Conservation (phyloP, 1,140 invertebrate species). For the Rhagoletis pomonella region DNA sequence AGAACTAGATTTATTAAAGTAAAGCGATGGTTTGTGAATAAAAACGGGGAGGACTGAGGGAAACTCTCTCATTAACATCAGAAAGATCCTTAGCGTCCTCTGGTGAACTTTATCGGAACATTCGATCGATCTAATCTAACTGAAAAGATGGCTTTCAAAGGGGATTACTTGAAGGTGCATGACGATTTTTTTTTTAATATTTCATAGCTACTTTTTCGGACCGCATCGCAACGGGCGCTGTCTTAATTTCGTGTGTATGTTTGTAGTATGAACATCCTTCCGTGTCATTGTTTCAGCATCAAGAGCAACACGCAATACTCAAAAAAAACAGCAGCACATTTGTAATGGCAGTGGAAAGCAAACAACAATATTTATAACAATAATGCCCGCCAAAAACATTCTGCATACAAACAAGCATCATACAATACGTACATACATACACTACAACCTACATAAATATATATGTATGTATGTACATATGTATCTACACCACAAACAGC, state of each 20-base stretch:
- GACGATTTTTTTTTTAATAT: too few species aligned
- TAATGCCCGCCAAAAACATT: slow-evolving; percentile 12
- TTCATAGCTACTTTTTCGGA: too few species aligned
- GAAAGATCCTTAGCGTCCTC: too few species aligned
- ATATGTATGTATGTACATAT: not conserved
- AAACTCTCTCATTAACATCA: too few species aligned
- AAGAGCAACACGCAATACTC: slow-evolving; percentile 25
- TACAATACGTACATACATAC: not conserved
- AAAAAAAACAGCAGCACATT: slow-evolving; percentile 1
- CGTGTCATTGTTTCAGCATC: not conserved
- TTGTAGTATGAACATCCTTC: not conserved
- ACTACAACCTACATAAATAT: not conserved
- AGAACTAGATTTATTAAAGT: too few species aligned
- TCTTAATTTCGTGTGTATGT: not conserved
- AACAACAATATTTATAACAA: slow-evolving; percentile 21
- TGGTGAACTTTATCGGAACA: too few species aligned
- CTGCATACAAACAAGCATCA: not conserved
- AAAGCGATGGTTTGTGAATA: too few species aligned
- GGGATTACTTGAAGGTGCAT: too few species aligned
- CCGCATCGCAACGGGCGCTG: too few species aligned
- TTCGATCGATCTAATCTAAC: too few species aligned
- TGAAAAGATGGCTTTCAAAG: too few species aligned
- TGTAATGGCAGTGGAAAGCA: slow-evolving; percentile 1
- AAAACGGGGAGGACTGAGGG: too few species aligned
- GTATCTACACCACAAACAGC: not conserved